Percentiles rank a stretch among this genome's conserved stretches.
These are phyloP conservation scores for Spicauda simplicius DNA, from an alignment of 2,888 invertebrate genomes.

Conservation along the genomic window DNA sequence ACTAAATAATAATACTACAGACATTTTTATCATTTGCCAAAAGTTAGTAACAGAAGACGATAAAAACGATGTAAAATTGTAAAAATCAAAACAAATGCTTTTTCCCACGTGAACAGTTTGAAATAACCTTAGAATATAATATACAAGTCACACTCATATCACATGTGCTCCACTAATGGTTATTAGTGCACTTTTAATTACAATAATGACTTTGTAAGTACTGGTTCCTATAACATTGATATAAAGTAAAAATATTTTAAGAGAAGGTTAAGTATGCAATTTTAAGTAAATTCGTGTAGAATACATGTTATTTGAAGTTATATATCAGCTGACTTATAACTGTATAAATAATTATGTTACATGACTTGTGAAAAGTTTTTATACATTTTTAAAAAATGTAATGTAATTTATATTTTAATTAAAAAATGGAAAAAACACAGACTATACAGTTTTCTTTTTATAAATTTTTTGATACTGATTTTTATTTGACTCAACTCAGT, in stretches of 20 bases:
- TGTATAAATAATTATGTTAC: too few relatives aligned
- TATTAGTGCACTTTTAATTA: conserved; percentile 44
- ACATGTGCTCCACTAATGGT: conserved; percentile 48
- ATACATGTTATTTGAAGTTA: too few relatives aligned
- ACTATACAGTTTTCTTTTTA: too few relatives aligned
- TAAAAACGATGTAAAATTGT: neutral
- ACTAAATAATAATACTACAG: conserved; percentile 6
- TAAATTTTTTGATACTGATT: too few relatives aligned
- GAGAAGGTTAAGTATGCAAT: too few relatives aligned
- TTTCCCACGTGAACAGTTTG: neutral
- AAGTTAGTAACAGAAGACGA: neutral
- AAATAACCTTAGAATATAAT: conserved; percentile 16
- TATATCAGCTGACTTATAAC: too few relatives aligned
- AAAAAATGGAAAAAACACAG: too few relatives aligned
- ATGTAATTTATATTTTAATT: too few relatives aligned
- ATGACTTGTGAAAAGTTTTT: too few relatives aligned
- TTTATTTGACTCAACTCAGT: too few relatives aligned
- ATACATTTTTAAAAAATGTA: too few relatives aligned
- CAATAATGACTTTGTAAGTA: conserved; percentile 6
- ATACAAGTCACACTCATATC: conserved; percentile 49
- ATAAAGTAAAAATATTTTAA: neutral
- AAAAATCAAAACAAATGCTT: neutral
- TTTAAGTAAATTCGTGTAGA: too few relatives aligned
- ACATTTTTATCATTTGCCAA: neutral
- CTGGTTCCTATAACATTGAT: neutral